Conservation (phyloP, 1,140 invertebrate genomes). For the Hormaphis cornu region DNA sequence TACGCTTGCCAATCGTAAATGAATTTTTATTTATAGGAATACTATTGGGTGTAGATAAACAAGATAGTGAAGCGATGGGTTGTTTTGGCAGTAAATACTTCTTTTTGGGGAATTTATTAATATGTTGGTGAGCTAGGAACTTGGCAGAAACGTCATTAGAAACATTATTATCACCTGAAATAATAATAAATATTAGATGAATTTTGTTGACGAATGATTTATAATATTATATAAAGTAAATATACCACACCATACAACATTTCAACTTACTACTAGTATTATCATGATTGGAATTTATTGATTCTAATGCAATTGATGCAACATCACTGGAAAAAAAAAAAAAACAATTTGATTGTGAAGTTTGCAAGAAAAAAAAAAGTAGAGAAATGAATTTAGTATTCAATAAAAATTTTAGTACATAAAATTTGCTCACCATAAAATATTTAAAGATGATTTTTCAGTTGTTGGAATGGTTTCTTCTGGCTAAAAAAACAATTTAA, state of each 20-base stretch:
- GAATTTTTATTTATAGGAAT: neutral
- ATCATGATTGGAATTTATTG: neutral
- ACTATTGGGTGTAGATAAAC: neutral
- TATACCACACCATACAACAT: too few species aligned
- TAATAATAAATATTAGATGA: neutral
- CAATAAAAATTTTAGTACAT: too few species aligned
- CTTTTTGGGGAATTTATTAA: neutral
- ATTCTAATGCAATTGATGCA: neutral
- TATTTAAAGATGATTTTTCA: neutral
- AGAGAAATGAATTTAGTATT: neutral
- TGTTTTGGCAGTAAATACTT: neutral
- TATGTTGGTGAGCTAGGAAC: neutral
- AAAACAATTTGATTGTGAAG: neutral
- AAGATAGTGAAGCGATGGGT: neutral
- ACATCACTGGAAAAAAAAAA: slow-evolving; percentile 5
- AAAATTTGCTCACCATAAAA: slow-evolving; percentile 10
- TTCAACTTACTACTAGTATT: neutral
- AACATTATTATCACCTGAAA: neutral
- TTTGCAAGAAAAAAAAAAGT: neutral
- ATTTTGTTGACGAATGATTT: neutral
- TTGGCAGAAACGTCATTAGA: neutral
- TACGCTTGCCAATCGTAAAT: neutral
- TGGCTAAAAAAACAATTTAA: neutral
- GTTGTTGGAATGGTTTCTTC: neutral
- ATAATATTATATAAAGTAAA: neutral